phyloP scores from a whole-genome alignment of 2,797 vertebrate species.

The Smutsia temminckii region DNA sequence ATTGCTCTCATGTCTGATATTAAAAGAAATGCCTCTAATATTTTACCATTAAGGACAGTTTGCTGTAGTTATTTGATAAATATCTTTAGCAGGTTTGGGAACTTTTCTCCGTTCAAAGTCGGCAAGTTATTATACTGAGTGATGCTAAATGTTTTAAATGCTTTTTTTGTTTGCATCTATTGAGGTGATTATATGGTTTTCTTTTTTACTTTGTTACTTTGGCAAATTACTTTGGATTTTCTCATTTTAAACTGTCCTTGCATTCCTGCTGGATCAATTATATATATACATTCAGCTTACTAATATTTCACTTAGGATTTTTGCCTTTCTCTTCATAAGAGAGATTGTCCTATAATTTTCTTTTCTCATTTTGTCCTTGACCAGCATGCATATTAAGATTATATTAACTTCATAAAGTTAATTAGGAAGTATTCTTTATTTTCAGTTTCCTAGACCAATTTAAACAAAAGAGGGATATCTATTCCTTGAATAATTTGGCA shows the following conservation, averaged over 20 bases:
- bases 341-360: not conserved
- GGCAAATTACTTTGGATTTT: not conserved
- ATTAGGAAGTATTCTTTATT: not conserved
- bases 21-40: not conserved
- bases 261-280: not conserved
- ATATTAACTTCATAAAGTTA: not conserved
- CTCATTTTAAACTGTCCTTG: not conserved
- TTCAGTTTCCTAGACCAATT: not conserved
- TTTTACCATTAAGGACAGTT: not conserved
- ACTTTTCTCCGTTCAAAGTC: not conserved
- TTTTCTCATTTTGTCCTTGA: not conserved
- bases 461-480: constrained; percentile 12
- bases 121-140: not conserved
- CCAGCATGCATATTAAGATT: not conserved
- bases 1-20: not conserved
- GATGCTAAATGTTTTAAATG: not conserved
- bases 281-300: not conserved
- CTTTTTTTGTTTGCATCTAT: not conserved
- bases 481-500: constrained; percentile 8
- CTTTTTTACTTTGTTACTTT: not conserved
- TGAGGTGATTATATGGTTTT: not conserved
- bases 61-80: not conserved
- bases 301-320: constrained; percentile 23
- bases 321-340: constrained; percentile 8
- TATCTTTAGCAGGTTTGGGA: not conserved